Evolutionary conservation across 2,797 vertebrate genomes (phyloP), one percentile per base, ranked within the genome.

Genomic region (Smutsia temminckii): DNA sequence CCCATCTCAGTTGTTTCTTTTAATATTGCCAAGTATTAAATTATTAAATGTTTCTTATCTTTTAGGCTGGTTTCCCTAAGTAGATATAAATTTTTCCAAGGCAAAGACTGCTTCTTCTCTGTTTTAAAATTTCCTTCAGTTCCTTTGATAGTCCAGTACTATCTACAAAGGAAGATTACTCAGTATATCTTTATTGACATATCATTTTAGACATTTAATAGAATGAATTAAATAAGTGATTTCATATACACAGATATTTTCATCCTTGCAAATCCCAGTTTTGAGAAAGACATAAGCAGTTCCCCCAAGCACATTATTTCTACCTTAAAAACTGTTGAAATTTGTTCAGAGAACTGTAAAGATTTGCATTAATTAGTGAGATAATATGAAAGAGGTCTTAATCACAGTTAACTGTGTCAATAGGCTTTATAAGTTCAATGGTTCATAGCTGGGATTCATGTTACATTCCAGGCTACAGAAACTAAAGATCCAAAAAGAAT

Each of bases 391-490:
- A 72, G 55, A 51, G 32, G 42, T 79, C 77, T 69, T 89, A 71
- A 55, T 69, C 23, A 74, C 0, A 68, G 37, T 89, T 89, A 89
- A 29, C 40, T 34, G 32, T 90, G 61, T 95, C 89, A 93, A 61
- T 51, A 91, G 46, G 68, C 27, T 96, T 93, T 78, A 77, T 91
- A 89, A 86, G 20, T 92, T 90, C 81, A 75, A 79, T 94, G 5
- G 37, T 86, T 74, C 75, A 34, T 66, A 77, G 23, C 8, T 86
- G 34, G 46, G 21, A 34, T 88, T n/a, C 34, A 89, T 69, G 92
- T 92, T 80, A 64, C 68, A 74, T 77, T 75, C 9, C 74, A 92
- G 57, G 25, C 13, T 63, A 81, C 0, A 1, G 9, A 46, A 85
- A 9, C 87, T 86, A 80, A 2, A 64, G 17, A 87, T 13, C 17